A percentile compares a stretch with the other conserved stretches of the same genome.
These are phyloP conservation scores for Mormyrops attenuatus DNA, from an alignment of 2,797 vertebrate genomes.

Conservation along the genomic window DNA sequence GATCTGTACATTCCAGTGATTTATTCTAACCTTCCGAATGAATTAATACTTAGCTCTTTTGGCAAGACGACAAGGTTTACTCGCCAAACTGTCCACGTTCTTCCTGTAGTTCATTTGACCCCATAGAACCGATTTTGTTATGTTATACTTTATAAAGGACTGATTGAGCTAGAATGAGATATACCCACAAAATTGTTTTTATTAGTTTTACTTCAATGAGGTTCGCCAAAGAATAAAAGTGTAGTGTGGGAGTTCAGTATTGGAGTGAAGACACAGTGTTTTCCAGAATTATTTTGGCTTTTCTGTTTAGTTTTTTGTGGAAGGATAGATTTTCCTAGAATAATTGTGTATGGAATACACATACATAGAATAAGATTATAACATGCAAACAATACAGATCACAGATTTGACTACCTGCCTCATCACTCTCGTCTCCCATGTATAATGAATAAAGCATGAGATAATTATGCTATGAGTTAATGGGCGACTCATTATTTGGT, in stretches of 20 bases:
- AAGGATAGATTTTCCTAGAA: neutral
- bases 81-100: neutral
- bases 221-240: neutral
- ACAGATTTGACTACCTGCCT: neutral
- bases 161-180: neutral
- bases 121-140: neutral
- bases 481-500: conserved; percentile 1
- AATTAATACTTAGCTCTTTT: neutral
- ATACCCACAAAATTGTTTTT: neutral
- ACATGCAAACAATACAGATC: neutral
- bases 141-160: neutral
- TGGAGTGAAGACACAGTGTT: neutral
- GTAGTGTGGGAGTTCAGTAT: neutral
- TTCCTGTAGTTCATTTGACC: neutral
- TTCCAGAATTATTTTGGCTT: neutral
- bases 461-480: conserved; percentile 12
- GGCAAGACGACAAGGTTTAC: neutral
- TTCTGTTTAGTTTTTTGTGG: neutral
- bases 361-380: neutral
- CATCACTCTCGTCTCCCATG: neutral
- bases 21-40: neutral
- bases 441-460: conserved; percentile 4
- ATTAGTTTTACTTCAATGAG: conserved; percentile 1
- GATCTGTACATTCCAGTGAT: neutral
- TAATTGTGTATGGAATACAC: neutral